A percentile compares a stretch with the other conserved stretches of the same genome.
Conservation (phyloP, 2,797 vertebrate genomes). For the Coregonus ussuriensis region DNA sequence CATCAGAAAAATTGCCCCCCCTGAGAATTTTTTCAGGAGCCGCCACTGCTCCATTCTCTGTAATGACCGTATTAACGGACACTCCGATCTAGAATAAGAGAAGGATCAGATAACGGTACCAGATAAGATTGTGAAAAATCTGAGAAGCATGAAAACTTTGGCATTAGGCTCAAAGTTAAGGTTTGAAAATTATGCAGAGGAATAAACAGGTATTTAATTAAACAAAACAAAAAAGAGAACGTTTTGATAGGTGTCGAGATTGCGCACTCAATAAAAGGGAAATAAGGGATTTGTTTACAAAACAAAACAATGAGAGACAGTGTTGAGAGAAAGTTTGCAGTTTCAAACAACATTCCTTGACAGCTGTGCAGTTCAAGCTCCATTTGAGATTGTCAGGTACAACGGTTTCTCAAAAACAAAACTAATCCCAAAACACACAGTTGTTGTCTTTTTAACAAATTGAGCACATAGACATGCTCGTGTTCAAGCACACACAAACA, state of each 20-base stretch:
- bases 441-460: too few species aligned
- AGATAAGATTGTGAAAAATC: background rate
- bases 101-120: background rate
- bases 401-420: background rate
- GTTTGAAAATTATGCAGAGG: background rate
- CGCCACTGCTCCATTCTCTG: conserved; percentile 32
- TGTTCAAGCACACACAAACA: conserved; percentile 8
- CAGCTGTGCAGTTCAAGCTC: conserved; percentile 1
- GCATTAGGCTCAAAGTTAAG: background rate
- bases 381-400: background rate
- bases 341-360: conserved; percentile 15
- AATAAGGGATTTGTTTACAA: background rate
- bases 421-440: too few species aligned
- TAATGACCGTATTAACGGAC: conserved; percentile 14
- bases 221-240: background rate
- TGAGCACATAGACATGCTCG: background rate
- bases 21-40: too few species aligned
- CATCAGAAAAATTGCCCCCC: too few species aligned
- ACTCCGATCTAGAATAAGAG: background rate
- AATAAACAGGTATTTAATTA: background rate
- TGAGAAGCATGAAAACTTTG: background rate
- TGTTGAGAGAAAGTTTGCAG: conserved; percentile 23
- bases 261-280: background rate
- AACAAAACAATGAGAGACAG: conserved; percentile 15
- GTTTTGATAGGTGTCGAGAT: background rate